Evolutionary conservation across 2,888 invertebrate genomes (phyloP).

Genomic region (Sphaerophoria taeniata): DNA sequence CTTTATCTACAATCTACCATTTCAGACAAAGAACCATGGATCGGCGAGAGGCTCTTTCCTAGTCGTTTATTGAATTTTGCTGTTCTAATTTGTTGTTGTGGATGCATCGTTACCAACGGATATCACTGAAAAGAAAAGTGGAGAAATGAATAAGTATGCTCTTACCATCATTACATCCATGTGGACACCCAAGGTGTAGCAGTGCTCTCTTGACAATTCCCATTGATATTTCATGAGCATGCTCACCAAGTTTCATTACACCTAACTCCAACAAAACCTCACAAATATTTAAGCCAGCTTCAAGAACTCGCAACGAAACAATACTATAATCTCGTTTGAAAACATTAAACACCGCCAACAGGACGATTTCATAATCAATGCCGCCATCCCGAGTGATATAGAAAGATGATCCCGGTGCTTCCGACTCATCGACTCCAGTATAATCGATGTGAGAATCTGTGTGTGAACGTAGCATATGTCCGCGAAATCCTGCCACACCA

Average conservation of each 20-base stretch:
- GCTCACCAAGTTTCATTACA: slow-evolving; percentile 86
- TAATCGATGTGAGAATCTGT: slow-evolving; percentile 97
- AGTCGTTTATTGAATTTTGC: no score
- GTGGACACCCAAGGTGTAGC: slow-evolving; percentile 96
- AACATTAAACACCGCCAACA: slow-evolving; percentile 93
- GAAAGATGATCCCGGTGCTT: slow-evolving; percentile 93
- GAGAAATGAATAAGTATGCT: background rate
- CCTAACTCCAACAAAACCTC: slow-evolving; percentile 96
- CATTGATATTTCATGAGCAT: slow-evolving; percentile 83
- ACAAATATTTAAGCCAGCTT: slow-evolving; percentile 95
- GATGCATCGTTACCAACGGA: no score
- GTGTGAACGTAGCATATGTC: slow-evolving; percentile 91
- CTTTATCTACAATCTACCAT: no score
- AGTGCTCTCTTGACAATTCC: slow-evolving; percentile 84
- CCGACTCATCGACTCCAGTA: slow-evolving; percentile 92
- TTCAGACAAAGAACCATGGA: no score
- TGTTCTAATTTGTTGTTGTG: no score
- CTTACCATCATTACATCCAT: slow-evolving; percentile 93
- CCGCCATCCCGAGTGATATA: slow-evolving; percentile 98
- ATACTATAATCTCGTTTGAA: slow-evolving; percentile 92
- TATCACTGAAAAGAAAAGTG: background rate
- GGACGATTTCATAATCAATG: slow-evolving; percentile 94
- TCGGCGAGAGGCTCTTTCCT: no score
- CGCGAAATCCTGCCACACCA: slow-evolving; percentile 81
- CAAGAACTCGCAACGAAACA: slow-evolving; percentile 94